A percentile compares a stretch with the other conserved stretches of the same genome.
Evolutionary conservation across 2,888 invertebrate genomes (phyloP).

Genomic region (Amiota communis): DNA sequence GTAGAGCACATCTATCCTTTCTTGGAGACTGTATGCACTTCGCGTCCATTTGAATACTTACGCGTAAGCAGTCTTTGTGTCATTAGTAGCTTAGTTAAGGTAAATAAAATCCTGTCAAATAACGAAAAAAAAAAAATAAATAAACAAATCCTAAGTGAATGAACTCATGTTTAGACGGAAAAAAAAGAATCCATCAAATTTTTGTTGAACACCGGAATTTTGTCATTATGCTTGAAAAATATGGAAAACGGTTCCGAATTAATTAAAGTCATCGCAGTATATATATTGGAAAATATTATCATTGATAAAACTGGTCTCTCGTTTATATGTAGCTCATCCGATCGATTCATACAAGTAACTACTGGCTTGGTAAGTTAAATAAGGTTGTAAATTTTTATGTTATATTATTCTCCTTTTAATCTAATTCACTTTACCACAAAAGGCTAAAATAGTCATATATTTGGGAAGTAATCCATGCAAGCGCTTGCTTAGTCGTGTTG

Average conservation of each 20-base stretch:
- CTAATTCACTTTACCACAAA: too few relatives aligned
- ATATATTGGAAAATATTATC: slow-evolving; percentile 98
- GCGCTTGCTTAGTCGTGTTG: slow-evolving; percentile 96
- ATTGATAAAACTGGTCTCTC: slow-evolving; percentile 97
- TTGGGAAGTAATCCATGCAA: slow-evolving; percentile 97
- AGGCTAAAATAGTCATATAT: slow-evolving; percentile 99
- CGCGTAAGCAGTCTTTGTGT: slow-evolving; percentile 98
- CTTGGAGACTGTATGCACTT: slow-evolving; percentile 98
- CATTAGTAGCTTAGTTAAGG: slow-evolving; percentile 98
- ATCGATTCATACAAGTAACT: slow-evolving; percentile 99
- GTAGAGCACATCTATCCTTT: slow-evolving; percentile 99
- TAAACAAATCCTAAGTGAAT: not conserved
- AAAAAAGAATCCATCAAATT: slow-evolving; percentile 99
- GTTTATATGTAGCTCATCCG: slow-evolving; percentile 99
- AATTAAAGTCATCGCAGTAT: slow-evolving; percentile 99
- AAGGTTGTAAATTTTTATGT: too few relatives aligned
- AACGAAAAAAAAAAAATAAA: not conserved
- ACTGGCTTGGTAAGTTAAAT: slow-evolving; percentile 87
- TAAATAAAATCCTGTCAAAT: slow-evolving; percentile 48
- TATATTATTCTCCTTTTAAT: not conserved
- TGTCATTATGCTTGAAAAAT: slow-evolving; percentile 96
- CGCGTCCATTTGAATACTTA: slow-evolving; percentile 98
- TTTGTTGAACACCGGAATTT: slow-evolving; percentile 98
- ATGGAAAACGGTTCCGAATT: slow-evolving; percentile 99
- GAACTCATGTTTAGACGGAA: slow-evolving; percentile 81